Base-by-base conservation (phyloP, 1,140 invertebrate species). In the Panulirus ornatus region DNA sequence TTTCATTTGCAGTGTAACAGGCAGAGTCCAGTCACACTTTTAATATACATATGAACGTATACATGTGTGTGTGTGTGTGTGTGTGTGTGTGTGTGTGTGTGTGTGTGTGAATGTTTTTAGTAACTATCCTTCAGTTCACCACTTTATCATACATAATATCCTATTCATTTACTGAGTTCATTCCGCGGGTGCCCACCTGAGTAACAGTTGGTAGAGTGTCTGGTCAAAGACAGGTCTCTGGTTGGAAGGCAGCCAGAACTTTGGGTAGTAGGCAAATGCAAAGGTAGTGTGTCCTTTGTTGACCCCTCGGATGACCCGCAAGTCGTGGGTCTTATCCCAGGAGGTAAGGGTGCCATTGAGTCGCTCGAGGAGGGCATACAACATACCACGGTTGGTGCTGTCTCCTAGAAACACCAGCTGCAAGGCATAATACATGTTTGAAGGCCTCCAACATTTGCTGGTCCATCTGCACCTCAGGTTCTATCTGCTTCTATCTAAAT, bases 301-400 rank as follows among this genome's bases (percentile, higher is more conserved):
- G 30, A 66, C 86, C n/a, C 78, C 63, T 3, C 58, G 27, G 22
- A 88, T 70, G 40, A 88, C 58, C 40, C 76, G 38, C 0, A 89
- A 34, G 70, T 84, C 88, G 36, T 89, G 88, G 16, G 88, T 89
- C 70, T 89, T 89, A 34, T 89, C 88, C 88, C 88, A 89, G 19
- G 79, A 58, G 71, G 63, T 75, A 40, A 89, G 47, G 5, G 66
- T 73, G 27, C 79, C 88, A 42, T 89, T 89, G 36, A 82, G 66
- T 14, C 81, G 70, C 40, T 89, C 79, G 36, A 89, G 30, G 19
- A 89, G 81, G 22, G 88, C 11, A 44, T 89, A 89, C 22, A 83
- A n/a, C 88, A 89, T 89, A 6, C 88, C 88, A 2, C 88, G 42
- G 34, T 82, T 89, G 19, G 88, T 89, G 38, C 88, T 89, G 66